Evolutionary conservation across 2,888 invertebrate species (phyloP), one percentile per base, ranked within the genome.

Genomic region (Clepsis dumicolana): DNA sequence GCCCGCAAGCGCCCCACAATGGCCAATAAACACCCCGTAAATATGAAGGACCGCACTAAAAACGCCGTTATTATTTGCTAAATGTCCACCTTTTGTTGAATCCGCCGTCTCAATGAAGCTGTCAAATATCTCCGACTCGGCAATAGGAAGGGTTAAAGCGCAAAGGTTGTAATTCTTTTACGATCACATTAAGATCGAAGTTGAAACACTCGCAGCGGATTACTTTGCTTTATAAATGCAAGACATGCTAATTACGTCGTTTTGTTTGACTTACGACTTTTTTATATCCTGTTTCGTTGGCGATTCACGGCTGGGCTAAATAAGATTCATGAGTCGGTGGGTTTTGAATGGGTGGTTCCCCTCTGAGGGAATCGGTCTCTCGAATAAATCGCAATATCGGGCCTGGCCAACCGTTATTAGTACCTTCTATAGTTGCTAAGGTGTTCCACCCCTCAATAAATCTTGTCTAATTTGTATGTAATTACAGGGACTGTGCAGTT

Each of bases 391-490:
- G 90, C 88, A 90, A 92, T 93, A 92, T 91, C 86, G 86, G 82
- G 82, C 84, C 84, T 89, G 89, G 88, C 90, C 89, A 87, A 87
- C 88, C 91, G 88, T 92, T 92, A 92, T 91, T 91, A 90, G 90
- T 92, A 90, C 89, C 89, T 87, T 85, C 86, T 85, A 88, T 90
- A 91, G 93, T 93, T 93, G 89, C 92, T 87, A 93, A 93, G 93
- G 93, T 93, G 93, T 91, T 89, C 87, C 89, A 89, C 93, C 93
- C 93, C 91, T 88, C 93, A 82, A 93, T 93, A 93, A 93, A 93
- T 93, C 93, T 93, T 93, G 90, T 91, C 92, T 93, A 93, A 93
- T 93, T 93, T 93, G 92, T 93, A 92, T 93, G 93, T 93, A 93
- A 93, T 93, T 93, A 93, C 91, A 91, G 91, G 66, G 87, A 88